Evolutionary conservation across 2,888 invertebrate species (phyloP).

Genomic region (Epirrhoe tristata): DNA sequence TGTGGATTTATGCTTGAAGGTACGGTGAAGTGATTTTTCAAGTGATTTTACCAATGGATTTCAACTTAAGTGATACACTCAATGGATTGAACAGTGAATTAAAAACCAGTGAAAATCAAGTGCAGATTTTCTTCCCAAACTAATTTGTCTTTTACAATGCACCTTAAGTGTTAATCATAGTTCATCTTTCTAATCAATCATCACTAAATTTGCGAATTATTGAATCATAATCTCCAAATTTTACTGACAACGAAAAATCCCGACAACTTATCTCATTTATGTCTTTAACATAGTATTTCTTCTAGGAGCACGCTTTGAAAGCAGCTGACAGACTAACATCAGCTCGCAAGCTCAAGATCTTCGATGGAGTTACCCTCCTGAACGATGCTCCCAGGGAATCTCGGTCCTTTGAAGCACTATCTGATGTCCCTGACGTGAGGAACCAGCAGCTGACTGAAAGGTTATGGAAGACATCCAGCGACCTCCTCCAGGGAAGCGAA

Average conservation of each 20-base stretch:
- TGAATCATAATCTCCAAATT: neutral
- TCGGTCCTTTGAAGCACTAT: conserved; percentile 66
- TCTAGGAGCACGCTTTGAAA: conserved; percentile 75
- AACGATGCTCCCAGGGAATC: conserved; percentile 70
- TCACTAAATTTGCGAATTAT: neutral
- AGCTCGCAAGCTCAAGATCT: conserved; percentile 66
- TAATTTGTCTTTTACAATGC: neutral
- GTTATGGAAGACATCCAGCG: conserved; percentile 68
- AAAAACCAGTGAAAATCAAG: conserved; percentile 3
- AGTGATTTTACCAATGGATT: conserved; percentile 21
- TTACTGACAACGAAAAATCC: neutral
- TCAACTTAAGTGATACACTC: conserved; percentile 5
- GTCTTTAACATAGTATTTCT: conserved; percentile 28
- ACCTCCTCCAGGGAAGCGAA: conserved; percentile 69
- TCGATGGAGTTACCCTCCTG: conserved; percentile 70
- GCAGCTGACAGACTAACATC: conserved; percentile 68
- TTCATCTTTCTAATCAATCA: neutral
- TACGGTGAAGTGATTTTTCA: conserved; percentile 50
- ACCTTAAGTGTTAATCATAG: neutral
- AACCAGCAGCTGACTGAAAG: conserved; percentile 67
- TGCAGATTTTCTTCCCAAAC: neutral
- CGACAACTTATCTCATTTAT: neutral
- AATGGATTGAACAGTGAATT: conserved; percentile 23
- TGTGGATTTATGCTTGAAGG: conserved; percentile 76
- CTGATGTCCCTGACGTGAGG: conserved; percentile 64